Evolutionary conservation across 2,113 vertebrate genomes (phyloP), one percentile per base, ranked within the genome.

Genomic region (Brachionichthys hirsutus): DNA sequence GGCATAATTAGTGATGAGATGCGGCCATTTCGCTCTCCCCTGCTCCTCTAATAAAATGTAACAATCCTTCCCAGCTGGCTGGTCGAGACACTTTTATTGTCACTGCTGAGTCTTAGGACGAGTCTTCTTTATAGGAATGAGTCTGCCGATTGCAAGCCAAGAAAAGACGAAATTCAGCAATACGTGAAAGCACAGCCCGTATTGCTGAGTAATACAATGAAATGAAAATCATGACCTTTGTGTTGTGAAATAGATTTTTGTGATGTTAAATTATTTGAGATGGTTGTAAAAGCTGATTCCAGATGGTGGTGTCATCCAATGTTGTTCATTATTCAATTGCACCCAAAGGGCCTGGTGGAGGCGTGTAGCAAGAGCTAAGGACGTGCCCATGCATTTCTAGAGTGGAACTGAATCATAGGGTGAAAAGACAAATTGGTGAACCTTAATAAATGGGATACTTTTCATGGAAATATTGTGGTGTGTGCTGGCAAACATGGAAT

Each of bases 1-100:
- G 72, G 58, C 79, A 61, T 84, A 83, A 85, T 86, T 86, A 84
- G 66, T 43, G 58, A 57, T 82, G 83, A 77, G 72, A 62, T 52
- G 55, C 9, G 54, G 61, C 65, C 63, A 78, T 67, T 81, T 69
- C 60, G 16, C 67, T 76, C 48, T 24, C 35, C 30, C 48, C 19
- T 24, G 16, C 62, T 80, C 58, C 48, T 69, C 77, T 80, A 55
- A 64, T 68, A 62, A 76, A 80, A 40, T 61, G 19, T 16, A 22
- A 35, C 62, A 60, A 48, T 41, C 40, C 34, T 18, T 41, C 51
- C 57, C 17, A 12, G 57, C 51, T 53, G 54, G 41, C 41, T 12
- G 49, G 57, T 30, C 67, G 34, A 40, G 52, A 61, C 58, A 19
- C 47, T 77, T 77, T 84, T 73, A 77, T 68, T 53, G 73, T 67